Percentiles rank a stretch among this genome's conserved stretches.
These are phyloP conservation scores for Abrostola tripartita DNA, from an alignment of 2,888 invertebrate genomes.

Conservation along the genomic window DNA sequence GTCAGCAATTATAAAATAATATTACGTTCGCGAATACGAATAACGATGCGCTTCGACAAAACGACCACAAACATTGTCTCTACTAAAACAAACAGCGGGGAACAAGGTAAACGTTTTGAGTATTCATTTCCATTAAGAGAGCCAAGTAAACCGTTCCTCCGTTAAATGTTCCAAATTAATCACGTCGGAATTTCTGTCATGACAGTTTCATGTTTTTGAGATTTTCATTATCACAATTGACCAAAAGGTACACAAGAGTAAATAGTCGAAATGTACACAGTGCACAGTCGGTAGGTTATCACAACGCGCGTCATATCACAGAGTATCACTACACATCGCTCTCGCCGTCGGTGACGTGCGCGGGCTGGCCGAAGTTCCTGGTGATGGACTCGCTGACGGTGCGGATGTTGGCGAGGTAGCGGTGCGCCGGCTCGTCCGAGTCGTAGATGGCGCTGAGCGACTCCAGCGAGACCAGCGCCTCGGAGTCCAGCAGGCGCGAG, in stretches of 20 bases:
- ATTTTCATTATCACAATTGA: conserved; percentile 73
- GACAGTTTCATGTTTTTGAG: conserved; percentile 62
- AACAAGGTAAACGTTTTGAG: conserved; percentile 65
- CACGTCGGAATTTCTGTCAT: conserved; percentile 69
- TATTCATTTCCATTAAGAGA: conserved; percentile 78
- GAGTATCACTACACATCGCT: conserved; percentile 88
- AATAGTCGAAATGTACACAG: conserved; percentile 45
- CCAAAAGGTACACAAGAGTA: conserved; percentile 62
- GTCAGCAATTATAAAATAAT: conserved; percentile 67
- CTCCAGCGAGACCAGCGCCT: conserved; percentile 93
- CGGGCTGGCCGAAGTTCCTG: conserved; percentile 92
- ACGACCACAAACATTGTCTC: conserved; percentile 32
- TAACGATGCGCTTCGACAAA: conserved; percentile 49
- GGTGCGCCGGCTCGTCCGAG: conserved; percentile 89
- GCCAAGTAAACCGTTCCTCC: conserved; percentile 65
- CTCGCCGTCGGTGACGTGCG: conserved; percentile 90
- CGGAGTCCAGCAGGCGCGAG: conserved; percentile 93
- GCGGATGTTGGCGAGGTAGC: conserved; percentile 92
- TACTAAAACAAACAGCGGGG: conserved; percentile 48
- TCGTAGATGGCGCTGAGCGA: conserved; percentile 95
- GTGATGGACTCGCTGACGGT: conserved; percentile 93
- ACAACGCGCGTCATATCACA: conserved; percentile 56
- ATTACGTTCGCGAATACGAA: conserved; percentile 54
- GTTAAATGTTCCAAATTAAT: conserved; percentile 47
- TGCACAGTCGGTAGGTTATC: conserved; percentile 48